phyloP scores from a whole-genome alignment of 2,113 vertebrate genomes.

The Aplodontia rufa region DNA sequence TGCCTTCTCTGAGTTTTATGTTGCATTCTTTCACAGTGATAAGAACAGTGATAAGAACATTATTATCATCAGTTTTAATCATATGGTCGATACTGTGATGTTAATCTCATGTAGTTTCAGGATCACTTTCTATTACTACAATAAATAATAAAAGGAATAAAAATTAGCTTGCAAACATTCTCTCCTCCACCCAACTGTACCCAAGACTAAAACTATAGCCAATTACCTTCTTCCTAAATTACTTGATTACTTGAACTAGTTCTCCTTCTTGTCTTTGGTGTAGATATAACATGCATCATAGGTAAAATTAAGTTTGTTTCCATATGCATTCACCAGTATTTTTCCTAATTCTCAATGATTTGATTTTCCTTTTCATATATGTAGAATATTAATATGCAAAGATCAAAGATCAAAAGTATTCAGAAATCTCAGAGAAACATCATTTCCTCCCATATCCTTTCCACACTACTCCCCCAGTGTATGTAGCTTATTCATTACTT shows the following conservation, averaged over 20 bases:
- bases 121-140: background rate
- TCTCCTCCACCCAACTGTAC: background rate
- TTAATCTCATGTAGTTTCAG: background rate
- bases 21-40: background rate
- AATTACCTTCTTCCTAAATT: background rate
- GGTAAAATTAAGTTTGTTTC: slow-evolving; percentile 34
- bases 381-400: background rate
- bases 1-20: slow-evolving; percentile 6
- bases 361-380: background rate
- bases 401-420: background rate
- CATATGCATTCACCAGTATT: background rate
- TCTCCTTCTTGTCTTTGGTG: background rate
- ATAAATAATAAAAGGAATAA: background rate
- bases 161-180: background rate
- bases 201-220: background rate
- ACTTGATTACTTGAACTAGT: background rate
- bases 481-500: background rate
- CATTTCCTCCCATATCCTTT: background rate
- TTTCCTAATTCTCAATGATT: background rate
- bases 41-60: background rate
- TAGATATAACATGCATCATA: background rate
- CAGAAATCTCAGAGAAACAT: background rate
- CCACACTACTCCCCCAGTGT: background rate
- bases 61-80: background rate
- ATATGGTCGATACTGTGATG: background rate